phyloP scores from a whole-genome alignment of 2,797 vertebrate genomes.

The Tachyglossus aculeatus region DNA sequence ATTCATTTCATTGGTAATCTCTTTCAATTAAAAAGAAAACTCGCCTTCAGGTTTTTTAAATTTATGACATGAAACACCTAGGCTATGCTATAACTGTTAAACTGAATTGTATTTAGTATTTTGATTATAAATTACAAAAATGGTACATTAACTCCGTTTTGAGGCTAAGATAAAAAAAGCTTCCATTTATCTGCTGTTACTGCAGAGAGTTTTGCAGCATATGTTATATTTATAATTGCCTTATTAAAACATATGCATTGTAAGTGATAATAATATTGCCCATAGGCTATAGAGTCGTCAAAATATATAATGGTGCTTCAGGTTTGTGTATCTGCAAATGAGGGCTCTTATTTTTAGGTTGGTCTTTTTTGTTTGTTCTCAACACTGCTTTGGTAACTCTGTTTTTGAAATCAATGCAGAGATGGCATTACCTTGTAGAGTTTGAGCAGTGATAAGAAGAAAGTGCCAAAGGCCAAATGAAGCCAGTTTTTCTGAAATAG shows the following conservation, averaged over 20 bases:
- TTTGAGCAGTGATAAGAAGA: conserved; percentile 26
- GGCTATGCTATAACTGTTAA: conserved; percentile 65
- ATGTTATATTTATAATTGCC: conserved; percentile 79
- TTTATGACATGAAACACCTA: conserved; percentile 71
- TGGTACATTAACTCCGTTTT: conserved; percentile 77
- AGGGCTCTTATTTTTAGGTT: conserved; percentile 65
- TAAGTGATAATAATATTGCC: conserved; percentile 75
- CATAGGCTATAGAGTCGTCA: conserved; percentile 77
- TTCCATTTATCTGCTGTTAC: conserved; percentile 73
- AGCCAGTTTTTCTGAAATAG: not conserved
- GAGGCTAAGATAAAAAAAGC: conserved; percentile 60
- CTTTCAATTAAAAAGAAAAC: conserved; percentile 60
- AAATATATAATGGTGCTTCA: conserved; percentile 77
- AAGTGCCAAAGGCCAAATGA: not conserved
- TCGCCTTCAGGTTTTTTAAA: conserved; percentile 70
- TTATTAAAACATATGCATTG: conserved; percentile 79
- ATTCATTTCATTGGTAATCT: conserved; percentile 37
- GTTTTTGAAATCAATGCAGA: conserved; percentile 49
- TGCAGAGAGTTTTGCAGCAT: conserved; percentile 68
- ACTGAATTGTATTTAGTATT: conserved; percentile 78
- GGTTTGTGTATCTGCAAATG: conserved; percentile 73
- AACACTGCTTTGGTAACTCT: conserved; percentile 52
- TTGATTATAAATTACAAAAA: conserved; percentile 79
- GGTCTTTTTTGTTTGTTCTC: conserved; percentile 66
- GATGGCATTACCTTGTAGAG: conserved; percentile 31